phyloP scores from a whole-genome alignment of 2,888 invertebrate genomes.

The Ormyrus labotus region DNA sequence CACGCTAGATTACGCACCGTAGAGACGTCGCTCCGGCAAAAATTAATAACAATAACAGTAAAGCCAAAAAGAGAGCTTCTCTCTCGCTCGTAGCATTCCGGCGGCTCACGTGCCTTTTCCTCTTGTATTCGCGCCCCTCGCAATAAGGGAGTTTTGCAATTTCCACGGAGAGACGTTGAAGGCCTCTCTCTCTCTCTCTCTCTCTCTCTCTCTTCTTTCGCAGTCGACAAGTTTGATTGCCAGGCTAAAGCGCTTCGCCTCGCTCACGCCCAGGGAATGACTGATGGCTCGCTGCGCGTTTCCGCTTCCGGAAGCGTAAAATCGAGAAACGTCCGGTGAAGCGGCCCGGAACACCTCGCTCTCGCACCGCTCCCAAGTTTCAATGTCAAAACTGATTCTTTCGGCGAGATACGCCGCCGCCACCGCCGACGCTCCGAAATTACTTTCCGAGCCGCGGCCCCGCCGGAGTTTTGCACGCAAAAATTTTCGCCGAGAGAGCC shows the following conservation, averaged over 20 bases:
- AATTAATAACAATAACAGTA: conserved; percentile 33
- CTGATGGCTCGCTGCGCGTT: conserved; percentile 49
- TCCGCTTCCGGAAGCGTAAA: conserved; percentile 57
- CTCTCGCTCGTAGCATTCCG: background rate
- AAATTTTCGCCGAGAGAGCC: too few relatives aligned
- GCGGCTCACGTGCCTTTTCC: background rate
- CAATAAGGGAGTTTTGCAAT: conserved; percentile 41
- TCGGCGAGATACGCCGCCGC: background rate
- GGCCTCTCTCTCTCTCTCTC: background rate
- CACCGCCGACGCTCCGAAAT: conserved; percentile 5
- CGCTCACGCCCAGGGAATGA: conserved; percentile 40
- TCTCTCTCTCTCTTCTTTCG: background rate
- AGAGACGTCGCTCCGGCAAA: conserved; percentile 5
- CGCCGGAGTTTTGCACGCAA: background rate
- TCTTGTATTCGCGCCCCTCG: conserved; percentile 31
- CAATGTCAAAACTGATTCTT: conserved; percentile 46
- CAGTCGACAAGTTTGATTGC: conserved; percentile 47
- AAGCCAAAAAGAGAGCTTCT: background rate
- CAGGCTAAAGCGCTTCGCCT: conserved; percentile 39
- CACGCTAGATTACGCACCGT: conserved; percentile 39
- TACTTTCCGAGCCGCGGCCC: background rate
- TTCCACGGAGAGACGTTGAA: conserved; percentile 39
- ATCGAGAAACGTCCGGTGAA: conserved; percentile 45
- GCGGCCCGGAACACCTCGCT: background rate
- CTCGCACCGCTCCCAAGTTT: conserved; percentile 37